These are phyloP conservation scores for Lagopus muta DNA, from an alignment of 2,113 vertebrate species.

Conservation along the genomic window DNA sequence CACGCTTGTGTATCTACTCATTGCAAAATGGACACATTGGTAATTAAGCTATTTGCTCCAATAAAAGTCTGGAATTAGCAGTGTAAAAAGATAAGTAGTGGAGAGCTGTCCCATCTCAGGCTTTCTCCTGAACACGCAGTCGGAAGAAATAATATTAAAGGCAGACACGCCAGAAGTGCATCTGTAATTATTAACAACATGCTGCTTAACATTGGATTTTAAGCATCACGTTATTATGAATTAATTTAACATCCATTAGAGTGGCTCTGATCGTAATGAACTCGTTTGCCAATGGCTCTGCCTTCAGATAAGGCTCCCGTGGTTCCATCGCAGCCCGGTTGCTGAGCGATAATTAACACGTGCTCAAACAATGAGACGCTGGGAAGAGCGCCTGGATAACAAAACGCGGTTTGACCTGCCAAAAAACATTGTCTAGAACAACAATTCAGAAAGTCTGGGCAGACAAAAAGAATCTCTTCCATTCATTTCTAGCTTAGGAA, in stretches of 20 bases:
- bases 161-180: not conserved
- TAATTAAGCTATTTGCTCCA: conserved; percentile 57
- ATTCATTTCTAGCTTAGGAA: not conserved
- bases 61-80: conserved; percentile 7
- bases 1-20: conserved; percentile 30
- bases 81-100: not conserved
- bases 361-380: not conserved
- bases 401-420: not conserved
- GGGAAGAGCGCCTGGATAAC: not conserved
- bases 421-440: not conserved
- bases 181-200: conserved; percentile 48
- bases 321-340: conserved; percentile 27
- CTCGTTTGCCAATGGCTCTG: conserved; percentile 5
- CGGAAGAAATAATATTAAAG: not conserved
- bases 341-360: conserved; percentile 60
- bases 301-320: conserved; percentile 44
- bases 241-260: conserved; percentile 62
- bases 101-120: not conserved
- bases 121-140: not conserved
- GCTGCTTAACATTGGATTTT: conserved; percentile 2
- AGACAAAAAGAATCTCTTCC: not conserved
- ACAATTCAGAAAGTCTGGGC: not conserved
- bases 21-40: conserved; percentile 27
- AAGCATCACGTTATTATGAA: conserved; percentile 56
- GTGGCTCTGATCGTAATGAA: conserved; percentile 52